Base-by-base conservation (phyloP, 2,797 vertebrate genomes). In the Tachyglossus aculeatus region DNA sequence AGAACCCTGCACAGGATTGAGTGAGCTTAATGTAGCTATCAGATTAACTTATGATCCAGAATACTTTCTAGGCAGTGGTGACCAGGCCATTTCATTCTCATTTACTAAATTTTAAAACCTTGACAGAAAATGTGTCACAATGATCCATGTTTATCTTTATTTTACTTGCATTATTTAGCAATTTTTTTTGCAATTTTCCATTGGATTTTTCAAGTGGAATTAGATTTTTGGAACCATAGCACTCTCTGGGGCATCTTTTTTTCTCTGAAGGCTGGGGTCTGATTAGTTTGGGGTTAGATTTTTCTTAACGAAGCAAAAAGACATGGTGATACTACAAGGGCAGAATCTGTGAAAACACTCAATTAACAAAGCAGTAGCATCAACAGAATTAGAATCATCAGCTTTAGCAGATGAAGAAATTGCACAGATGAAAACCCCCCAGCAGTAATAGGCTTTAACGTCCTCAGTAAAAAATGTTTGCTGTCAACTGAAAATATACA, bases 131-230 rank as follows among this genome's bases (percentile, higher is more conserved):
- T 2, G 2, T 86, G 84, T 84, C 83, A 60, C 58, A 3, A 57
- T 86, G 86, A 86, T 84, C 86, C 88, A 85, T 84, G 84, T 80
- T 58, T 8, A 65, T 84, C 80, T 88, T 88, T 80, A 88, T 88
- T 84, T 78, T 84, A 84, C 88, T 88, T 88, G 86, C 86, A 88
- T 86, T 88, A 84, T 86, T 80, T 88, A 86, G 86, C 84, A 88
- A 86, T 82, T 83, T 88, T 82, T 80, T 81, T 82, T 83, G 84
- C 86, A 83, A 88, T 62, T 88, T 85, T 88, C 86, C 84, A 85
- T 86, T 82, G 74, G 84, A 76, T 82, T 86, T 88, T 86, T 84
- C 84, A 88, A 88, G 86, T 88, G 80, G 86, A 88, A 88, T 88
- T 86, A 88, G 86, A 85, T 76, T 74, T 86, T 85, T 81, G 83